phyloP scores from a whole-genome alignment of 2,113 vertebrate genomes.

The Limanda limanda region DNA sequence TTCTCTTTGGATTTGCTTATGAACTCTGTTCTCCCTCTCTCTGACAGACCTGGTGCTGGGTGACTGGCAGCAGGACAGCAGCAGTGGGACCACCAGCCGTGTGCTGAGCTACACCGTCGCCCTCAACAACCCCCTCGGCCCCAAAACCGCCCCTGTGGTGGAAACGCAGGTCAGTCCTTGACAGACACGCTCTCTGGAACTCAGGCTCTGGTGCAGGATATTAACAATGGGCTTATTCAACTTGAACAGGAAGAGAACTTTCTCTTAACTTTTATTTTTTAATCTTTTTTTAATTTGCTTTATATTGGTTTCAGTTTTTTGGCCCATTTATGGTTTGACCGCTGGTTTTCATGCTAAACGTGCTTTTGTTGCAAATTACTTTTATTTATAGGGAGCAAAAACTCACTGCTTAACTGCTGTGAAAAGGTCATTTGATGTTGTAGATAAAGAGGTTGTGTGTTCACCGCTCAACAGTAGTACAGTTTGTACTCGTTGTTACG shows the following conservation, averaged over 20 bases:
- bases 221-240: not conserved
- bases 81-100: slow-evolving; percentile 85
- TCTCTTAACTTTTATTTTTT: not conserved
- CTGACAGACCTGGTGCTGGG: slow-evolving; percentile 86
- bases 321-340: not conserved
- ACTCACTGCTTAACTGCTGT: not conserved
- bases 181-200: not conserved
- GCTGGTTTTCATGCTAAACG: not conserved
- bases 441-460: not conserved
- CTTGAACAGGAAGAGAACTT: not conserved
- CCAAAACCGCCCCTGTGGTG: slow-evolving; percentile 89
- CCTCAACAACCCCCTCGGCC: slow-evolving; percentile 92
- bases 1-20: not conserved
- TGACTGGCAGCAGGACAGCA: slow-evolving; percentile 87
- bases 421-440: not conserved
- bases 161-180: slow-evolving; percentile 88
- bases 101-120: slow-evolving; percentile 91
- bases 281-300: not conserved
- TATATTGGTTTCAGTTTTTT: not conserved
- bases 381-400: not conserved
- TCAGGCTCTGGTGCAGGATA: not conserved
- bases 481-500: too few relatives aligned
- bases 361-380: not conserved
- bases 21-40: not conserved
- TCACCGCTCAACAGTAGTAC: not conserved